Conservation (phyloP, 2,888 invertebrate genomes). For the Anarsia innoxiella region DNA sequence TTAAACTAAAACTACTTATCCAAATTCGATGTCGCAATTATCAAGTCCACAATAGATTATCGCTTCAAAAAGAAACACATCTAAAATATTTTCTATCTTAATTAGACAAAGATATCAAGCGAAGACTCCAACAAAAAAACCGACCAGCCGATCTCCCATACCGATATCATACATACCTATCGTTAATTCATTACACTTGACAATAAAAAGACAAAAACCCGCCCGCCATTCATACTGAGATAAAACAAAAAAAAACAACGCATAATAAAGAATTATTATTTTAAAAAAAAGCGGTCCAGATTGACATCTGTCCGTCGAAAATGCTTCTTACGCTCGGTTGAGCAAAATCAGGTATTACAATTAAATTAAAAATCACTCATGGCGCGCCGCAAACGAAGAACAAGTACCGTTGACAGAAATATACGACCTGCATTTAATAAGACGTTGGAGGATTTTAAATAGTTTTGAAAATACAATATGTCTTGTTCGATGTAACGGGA, state of each 20-base stretch:
- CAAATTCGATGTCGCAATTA: no score
- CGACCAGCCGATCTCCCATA: conserved; percentile 44
- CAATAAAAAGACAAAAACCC: conserved; percentile 50
- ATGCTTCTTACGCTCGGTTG: conserved; percentile 55
- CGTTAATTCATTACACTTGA: conserved; percentile 53
- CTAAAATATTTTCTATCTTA: no score
- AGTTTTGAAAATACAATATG: no score
- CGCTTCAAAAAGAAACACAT: no score
- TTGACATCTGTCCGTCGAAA: conserved; percentile 64
- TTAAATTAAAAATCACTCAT: conserved; percentile 73
- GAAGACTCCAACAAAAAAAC: no score
- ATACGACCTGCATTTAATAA: no score
- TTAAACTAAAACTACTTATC: no score
- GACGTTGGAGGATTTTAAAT: no score
- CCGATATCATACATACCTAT: conserved; percentile 42
- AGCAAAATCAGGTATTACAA: conserved; percentile 71
- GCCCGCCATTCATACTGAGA: conserved; percentile 34
- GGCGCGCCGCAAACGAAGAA: conserved; percentile 47
- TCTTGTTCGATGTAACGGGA: no score
- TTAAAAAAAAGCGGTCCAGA: conserved; percentile 42
- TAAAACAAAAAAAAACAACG: conserved; percentile 23
- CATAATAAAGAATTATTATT: conserved; percentile 18
- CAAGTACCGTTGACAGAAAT: conserved; percentile 45
- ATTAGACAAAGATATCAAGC: no score
- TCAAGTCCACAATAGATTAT: no score